phyloP scores from a whole-genome alignment of 2,113 vertebrate species.

The Gasterosteus nipponicus region DNA sequence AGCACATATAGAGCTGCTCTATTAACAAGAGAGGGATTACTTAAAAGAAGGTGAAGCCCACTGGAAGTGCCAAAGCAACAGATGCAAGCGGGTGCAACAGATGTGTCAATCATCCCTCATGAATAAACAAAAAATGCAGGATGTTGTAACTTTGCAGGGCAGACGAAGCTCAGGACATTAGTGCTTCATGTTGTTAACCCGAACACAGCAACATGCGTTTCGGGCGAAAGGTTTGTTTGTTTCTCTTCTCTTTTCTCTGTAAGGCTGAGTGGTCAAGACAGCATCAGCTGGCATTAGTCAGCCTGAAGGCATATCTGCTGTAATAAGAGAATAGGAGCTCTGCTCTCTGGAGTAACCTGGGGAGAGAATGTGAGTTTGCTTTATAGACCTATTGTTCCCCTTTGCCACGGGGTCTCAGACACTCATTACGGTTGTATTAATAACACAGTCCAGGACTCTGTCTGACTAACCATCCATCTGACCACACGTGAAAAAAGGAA shows the following conservation, averaged over 20 bases:
- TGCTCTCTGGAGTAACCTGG: conserved; percentile 39
- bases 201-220: neutral
- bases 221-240: conserved; percentile 5
- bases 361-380: conserved; percentile 52
- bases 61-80: conserved; percentile 54
- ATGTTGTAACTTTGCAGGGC: conserved; percentile 23
- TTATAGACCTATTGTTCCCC: conserved; percentile 44
- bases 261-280: conserved; percentile 43
- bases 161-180: neutral
- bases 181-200: neutral
- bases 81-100: conserved; percentile 56
- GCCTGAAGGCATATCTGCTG: conserved; percentile 32
- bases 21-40: conserved; percentile 31
- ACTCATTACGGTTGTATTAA: conserved; percentile 66
- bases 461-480: conserved; percentile 12
- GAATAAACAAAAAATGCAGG: conserved; percentile 39
- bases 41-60: conserved; percentile 24
- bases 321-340: conserved; percentile 16
- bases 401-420: conserved; percentile 57
- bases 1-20: neutral
- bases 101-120: conserved; percentile 52
- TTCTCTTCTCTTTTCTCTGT: conserved; percentile 8
- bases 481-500: neutral
- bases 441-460: conserved; percentile 28
- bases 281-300: conserved; percentile 52